A percentile compares a stretch with the other conserved stretches of the same genome.
These are phyloP conservation scores for Noctua janthe DNA, from an alignment of 2,888 invertebrate genomes.

Conservation along the genomic window DNA sequence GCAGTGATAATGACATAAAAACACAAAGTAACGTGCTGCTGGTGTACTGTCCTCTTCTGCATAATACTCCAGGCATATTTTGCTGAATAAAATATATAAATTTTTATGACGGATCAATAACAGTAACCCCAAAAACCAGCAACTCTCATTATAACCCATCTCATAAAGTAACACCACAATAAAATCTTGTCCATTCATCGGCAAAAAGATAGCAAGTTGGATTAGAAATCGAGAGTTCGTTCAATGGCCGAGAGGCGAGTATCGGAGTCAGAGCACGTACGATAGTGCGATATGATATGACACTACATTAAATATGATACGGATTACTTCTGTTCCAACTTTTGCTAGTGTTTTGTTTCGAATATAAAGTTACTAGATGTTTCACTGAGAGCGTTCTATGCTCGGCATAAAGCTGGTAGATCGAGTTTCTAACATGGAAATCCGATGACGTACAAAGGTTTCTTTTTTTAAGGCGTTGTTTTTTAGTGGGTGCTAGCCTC, in stretches of 20 bases:
- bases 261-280: constrained; percentile 28
- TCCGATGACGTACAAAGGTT: too few species aligned
- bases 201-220: constrained; percentile 14
- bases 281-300: constrained; percentile 20
- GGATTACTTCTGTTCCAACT: constrained; percentile 16
- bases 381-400: not conserved
- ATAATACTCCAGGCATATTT: not conserved
- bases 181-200: constrained; percentile 22
- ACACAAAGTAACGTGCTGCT: not conserved
- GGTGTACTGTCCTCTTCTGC: not conserved
- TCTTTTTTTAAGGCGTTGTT: too few species aligned
- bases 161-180: not conserved
- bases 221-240: constrained; percentile 5
- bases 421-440: too few species aligned
- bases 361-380: not conserved
- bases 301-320: constrained; percentile 6
- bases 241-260: not conserved
- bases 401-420: too few species aligned
- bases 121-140: not conserved
- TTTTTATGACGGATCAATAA: not conserved
- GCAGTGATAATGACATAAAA: not conserved
- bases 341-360: constrained; percentile 12
- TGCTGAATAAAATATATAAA: not conserved
- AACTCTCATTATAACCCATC: not conserved
- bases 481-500: too few species aligned